Evolutionary conservation across 2,113 vertebrate genomes (phyloP), one percentile per base, ranked within the genome.

Genomic region (Bubo blakistoni): DNA sequence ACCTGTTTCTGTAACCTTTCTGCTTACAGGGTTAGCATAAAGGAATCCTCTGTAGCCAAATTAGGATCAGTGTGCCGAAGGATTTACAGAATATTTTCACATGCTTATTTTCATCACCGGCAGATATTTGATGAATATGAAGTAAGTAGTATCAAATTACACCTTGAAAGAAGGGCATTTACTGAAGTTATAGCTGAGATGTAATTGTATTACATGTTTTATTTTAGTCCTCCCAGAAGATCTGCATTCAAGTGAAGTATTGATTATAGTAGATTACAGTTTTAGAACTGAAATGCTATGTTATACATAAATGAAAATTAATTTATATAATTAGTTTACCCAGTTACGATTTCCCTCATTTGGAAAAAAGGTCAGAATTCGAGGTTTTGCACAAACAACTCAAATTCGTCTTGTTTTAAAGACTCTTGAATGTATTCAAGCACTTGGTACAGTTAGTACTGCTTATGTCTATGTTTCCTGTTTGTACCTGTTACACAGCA

Each of bases 61-160:
- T 97, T 99, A 98, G 99, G 99, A 98, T 99, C 99, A 5, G 99
- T 99, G 69, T 99, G 99, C 95, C 99, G 99, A 96, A 99, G 99
- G 94, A 99, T 99, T 97, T 99, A 99, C 98, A 99, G 99, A 98
- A 99, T 99, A 99, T 99, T 99, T 98, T 99, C 99, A 92, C 99
- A 99, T 32, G 99, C 99, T 55, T 99, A 99, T 98, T 99, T 99
- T 96, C 99, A 99, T 94, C 99, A 99, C 92, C 99, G 99, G 93
- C 99, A 99, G 98, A 99, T 99, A 98, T 99, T 99, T 96, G 99
- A 99, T 97, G 99, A 99, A 97, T 99, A 99, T 96, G 99, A 99
- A 99, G 99, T 99, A 97, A 97, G 98, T 98, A 78, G 58, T 85
- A 96, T 86, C 86, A 67, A 54, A 65, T 73, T 36, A 11, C 22